phyloP scores from a whole-genome alignment of 1,140 invertebrate genomes.

The Drosophila paulistorum region DNA sequence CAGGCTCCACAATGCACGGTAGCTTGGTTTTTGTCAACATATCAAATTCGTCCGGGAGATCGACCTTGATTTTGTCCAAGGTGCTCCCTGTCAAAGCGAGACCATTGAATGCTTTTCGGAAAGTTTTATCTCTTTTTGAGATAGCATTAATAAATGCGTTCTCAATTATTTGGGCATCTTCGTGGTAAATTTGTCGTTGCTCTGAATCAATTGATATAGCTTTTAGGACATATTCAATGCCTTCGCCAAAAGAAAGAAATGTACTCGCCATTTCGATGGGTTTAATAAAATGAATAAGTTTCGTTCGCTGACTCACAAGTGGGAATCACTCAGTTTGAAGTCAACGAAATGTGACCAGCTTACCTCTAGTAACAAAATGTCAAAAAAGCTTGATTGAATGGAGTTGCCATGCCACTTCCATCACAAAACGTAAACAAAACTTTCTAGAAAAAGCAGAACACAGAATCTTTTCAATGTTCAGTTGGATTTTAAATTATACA shows the following conservation, averaged over 20 bases:
- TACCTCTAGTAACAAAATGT: background rate
- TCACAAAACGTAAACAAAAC: background rate
- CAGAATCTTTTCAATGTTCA: background rate
- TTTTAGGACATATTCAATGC: conserved; percentile 39
- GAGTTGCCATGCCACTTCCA: background rate
- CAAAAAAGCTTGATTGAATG: background rate
- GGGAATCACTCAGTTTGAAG: background rate
- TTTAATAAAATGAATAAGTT: too few species aligned
- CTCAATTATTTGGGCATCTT: conserved; percentile 45
- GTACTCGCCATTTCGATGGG: too few species aligned
- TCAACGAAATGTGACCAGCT: background rate
- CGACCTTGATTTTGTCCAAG: conserved; percentile 30
- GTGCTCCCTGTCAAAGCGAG: conserved; percentile 48
- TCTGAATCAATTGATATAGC: conserved; percentile 20
- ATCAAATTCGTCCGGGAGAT: conserved; percentile 56
- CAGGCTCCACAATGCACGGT: conserved; percentile 14
- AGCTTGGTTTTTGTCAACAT: conserved; percentile 39
- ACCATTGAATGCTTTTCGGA: conserved; percentile 32
- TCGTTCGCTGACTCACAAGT: too few species aligned
- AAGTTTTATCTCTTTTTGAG: conserved; percentile 30
- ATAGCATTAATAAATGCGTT: conserved; percentile 38
- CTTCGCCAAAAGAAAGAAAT: conserved; percentile 26
- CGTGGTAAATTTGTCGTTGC: conserved; percentile 16
- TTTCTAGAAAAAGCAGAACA: background rate
- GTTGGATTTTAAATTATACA: conserved; percentile 11